Evolutionary conservation across 2,113 vertebrate genomes (phyloP), one percentile per base, ranked within the genome.

Genomic region (Embiotoca jacksoni): DNA sequence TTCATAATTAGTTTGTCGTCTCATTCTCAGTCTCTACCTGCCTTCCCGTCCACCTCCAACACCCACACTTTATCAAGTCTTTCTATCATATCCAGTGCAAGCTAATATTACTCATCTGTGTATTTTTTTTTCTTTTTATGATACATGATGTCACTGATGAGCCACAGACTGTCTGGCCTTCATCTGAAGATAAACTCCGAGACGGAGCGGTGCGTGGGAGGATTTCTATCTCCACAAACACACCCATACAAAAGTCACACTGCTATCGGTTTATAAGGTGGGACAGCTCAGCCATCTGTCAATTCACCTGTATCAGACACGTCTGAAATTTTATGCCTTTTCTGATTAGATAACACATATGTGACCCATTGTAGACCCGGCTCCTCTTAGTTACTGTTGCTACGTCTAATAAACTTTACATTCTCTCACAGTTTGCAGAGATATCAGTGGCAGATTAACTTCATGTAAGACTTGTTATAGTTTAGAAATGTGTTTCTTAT

Each of bases 1-100:
- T 86, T 81, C 64, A 58, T 75, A 88, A 85, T 85, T 60, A 75
- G 62, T 54, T 81, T 82, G 50, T 78, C 53, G 16, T 65, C 64
- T 87, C 67, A 35, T 74, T 83, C 70, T 60, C 66, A 39, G 72
- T 49, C 62, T 56, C 68, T 76, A 72, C 86, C 81, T 84, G 67
- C 75, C 63, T 81, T 36, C 63, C 67, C 54, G 36, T 76, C 62
- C 55, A 11, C 62, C 9, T 31, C 1, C 30, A 78, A 52, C 65
- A 69, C 50, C 72, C 70, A 5, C 74, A 69, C 60, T 75, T 79
- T 35, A 74, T 82, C 72, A 71, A 10, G 33, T 6, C 0, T n/a
- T 16, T 46, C 36, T 32, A 82, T 79, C 63, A 6, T 0, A 64
- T 33, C 71, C 71, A 7, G 53, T 5, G 15, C 16, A 67, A 80